Evolutionary conservation across 2,888 invertebrate species (phyloP).

Genomic region (Drosophila paucipuncta): DNA sequence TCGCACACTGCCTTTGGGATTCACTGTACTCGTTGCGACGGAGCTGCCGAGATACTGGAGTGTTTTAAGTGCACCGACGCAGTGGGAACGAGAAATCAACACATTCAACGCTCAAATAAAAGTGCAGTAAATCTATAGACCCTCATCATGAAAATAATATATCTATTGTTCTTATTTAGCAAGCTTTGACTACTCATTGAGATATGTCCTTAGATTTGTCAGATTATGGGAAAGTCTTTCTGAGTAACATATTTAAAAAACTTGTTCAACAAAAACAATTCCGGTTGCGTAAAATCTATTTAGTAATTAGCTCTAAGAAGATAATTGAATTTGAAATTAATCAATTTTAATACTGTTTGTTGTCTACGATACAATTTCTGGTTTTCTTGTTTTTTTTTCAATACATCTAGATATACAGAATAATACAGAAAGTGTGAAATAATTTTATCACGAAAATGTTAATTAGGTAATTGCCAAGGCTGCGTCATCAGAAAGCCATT

Average conservation of each 20-base stretch:
- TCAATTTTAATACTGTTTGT: neutral
- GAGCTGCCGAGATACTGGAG: neutral
- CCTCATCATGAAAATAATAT: neutral
- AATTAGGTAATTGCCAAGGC: neutral
- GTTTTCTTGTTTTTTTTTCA: neutral
- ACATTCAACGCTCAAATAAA: neutral
- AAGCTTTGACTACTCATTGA: neutral
- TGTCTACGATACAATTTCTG: neutral
- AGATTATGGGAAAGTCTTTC: neutral
- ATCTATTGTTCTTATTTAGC: neutral
- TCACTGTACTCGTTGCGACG: neutral
- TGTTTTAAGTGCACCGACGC: neutral
- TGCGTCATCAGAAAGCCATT: neutral
- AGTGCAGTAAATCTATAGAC: neutral
- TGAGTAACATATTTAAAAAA: neutral
- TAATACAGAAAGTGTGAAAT: neutral
- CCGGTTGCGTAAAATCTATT: neutral
- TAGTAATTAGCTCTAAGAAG: neutral
- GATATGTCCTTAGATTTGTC: neutral
- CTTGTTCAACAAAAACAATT: neutral
- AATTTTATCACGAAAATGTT: neutral
- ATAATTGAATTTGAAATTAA: neutral
- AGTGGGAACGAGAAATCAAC: neutral
- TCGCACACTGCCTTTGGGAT: neutral
- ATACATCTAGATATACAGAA: neutral